Evolutionary conservation across 2,113 vertebrate species (phyloP).

Genomic region (Silurus asotus): DNA sequence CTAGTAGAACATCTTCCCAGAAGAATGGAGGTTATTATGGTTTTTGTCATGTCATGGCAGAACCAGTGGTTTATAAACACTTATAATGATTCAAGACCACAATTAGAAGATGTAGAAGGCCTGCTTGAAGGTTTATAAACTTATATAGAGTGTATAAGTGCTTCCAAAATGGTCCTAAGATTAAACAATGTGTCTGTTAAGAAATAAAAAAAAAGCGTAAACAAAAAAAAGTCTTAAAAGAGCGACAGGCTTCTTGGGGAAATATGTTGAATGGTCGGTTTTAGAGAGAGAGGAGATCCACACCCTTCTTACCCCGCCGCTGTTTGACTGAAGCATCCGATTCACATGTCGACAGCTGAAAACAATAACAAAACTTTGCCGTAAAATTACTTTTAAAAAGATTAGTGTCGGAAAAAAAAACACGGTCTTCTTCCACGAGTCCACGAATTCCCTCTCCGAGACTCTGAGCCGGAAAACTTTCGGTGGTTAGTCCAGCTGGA

Average conservation of each 20-base stretch:
- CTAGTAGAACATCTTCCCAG: too few species aligned
- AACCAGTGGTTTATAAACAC: background rate
- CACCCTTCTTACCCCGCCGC: slow-evolving; percentile 26
- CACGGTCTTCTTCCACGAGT: too few species aligned
- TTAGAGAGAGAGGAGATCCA: background rate
- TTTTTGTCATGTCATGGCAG: too few species aligned
- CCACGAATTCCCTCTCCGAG: background rate
- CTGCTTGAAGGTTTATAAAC: background rate
- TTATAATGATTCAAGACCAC: background rate
- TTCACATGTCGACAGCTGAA: background rate
- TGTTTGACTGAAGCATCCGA: slow-evolving; percentile 14
- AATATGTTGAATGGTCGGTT: background rate
- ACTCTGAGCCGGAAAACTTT: slow-evolving; percentile 39
- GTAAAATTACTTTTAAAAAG: too few species aligned
- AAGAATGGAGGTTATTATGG: too few species aligned
- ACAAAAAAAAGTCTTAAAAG: background rate
- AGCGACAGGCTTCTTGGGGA: background rate
- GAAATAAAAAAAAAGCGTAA: background rate
- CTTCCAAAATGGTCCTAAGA: background rate
- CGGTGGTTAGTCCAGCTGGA: slow-evolving; percentile 30
- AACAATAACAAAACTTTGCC: background rate
- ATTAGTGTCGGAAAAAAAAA: too few species aligned
- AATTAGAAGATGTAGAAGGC: background rate
- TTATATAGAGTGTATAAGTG: background rate
- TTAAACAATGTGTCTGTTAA: background rate